phyloP scores from a whole-genome alignment of 1,140 invertebrate genomes.

The Matsumurasca onukii region DNA sequence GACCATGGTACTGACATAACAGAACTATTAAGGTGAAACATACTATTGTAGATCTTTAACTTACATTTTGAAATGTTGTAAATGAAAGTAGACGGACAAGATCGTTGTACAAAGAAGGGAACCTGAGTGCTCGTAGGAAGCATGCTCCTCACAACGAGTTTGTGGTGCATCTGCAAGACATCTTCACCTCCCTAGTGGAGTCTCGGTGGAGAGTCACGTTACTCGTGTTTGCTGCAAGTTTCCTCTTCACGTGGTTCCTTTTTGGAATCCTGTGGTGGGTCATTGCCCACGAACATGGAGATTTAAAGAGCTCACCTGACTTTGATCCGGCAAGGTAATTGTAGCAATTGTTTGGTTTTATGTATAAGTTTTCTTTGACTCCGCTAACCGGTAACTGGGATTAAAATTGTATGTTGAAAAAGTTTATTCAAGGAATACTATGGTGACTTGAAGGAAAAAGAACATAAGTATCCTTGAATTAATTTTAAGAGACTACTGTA shows the following conservation, averaged over 20 bases:
- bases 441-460: too few species aligned
- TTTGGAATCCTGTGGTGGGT: conserved; percentile 65
- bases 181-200: conserved; percentile 53
- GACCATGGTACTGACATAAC: too few species aligned
- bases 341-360: background rate
- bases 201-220: conserved; percentile 69
- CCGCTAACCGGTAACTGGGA: too few species aligned
- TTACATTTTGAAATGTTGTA: too few species aligned
- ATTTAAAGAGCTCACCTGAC: conserved; percentile 51
- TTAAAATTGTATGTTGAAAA: too few species aligned
- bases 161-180: conserved; percentile 43
- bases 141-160: conserved; percentile 5
- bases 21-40: too few species aligned
- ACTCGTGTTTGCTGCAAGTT: conserved; percentile 63
- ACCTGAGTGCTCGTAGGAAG: background rate
- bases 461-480: too few species aligned
- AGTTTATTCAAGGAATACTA: too few species aligned
- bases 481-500: too few species aligned
- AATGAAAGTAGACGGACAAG: too few species aligned
- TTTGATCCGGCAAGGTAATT: conserved; percentile 36
- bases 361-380: too few species aligned
- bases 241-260: conserved; percentile 61
- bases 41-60: too few species aligned
- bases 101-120: conserved; percentile 1
- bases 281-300: conserved; percentile 62